These are phyloP conservation scores for Intellagama lesueurii DNA, from an alignment of 2,797 vertebrate species.

Conservation along the genomic window DNA sequence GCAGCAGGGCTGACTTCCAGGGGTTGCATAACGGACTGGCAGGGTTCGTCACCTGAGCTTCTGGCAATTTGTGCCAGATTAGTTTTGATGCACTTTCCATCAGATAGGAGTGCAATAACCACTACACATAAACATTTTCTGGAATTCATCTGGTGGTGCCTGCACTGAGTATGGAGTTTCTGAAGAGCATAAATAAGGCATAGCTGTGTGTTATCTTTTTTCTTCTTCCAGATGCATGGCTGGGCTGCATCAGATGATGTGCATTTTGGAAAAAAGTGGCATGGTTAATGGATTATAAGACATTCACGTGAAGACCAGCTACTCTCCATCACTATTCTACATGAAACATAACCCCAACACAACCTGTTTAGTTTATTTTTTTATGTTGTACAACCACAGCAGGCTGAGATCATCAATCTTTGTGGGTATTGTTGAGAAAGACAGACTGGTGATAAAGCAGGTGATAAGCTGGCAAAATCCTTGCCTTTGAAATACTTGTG, in stretches of 20 bases:
- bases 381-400: not conserved
- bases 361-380: not conserved
- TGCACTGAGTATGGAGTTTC: not conserved
- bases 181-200: not conserved
- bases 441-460: not conserved
- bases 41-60: conserved; percentile 34
- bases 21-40: conserved; percentile 5
- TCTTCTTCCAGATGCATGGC: not conserved
- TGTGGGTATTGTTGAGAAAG: not conserved
- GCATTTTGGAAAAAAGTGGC: not conserved
- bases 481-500: not conserved
- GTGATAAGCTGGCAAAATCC: not conserved
- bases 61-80: not conserved
- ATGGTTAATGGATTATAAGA: not conserved
- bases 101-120: conserved; percentile 13
- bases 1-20: not conserved
- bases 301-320: not conserved
- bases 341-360: not conserved
- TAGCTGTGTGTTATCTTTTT: not conserved
- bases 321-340: not conserved
- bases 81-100: not conserved
- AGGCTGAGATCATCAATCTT: not conserved
- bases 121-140: not conserved
- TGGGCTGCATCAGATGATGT: not conserved
- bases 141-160: not conserved